phyloP scores from a whole-genome alignment of 2,113 vertebrate genomes.

The Protobothrops flavoviridis region DNA sequence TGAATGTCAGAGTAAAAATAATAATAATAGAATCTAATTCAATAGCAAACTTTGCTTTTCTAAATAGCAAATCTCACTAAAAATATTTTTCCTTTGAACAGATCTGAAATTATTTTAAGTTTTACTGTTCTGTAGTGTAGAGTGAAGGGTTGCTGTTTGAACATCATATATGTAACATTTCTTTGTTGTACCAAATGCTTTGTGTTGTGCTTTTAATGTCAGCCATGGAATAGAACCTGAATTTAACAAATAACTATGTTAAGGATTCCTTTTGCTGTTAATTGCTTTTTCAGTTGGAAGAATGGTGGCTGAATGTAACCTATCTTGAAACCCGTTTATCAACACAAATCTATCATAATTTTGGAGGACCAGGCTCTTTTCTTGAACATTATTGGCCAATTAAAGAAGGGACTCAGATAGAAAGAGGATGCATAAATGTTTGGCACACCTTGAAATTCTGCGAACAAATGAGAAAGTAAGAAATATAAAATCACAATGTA shows the following conservation, averaged over 20 bases:
- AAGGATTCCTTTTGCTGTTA: conserved; percentile 15
- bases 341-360: conserved; percentile 89
- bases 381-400: conserved; percentile 90
- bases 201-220: background rate
- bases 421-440: conserved; percentile 78
- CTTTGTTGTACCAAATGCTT: background rate
- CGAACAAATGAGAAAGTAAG: conserved; percentile 88
- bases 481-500: conserved; percentile 12
- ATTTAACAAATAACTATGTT: background rate
- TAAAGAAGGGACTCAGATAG: conserved; percentile 81
- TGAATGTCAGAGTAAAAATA: background rate
- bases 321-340: conserved; percentile 89
- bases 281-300: conserved; percentile 82
- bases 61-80: background rate
- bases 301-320: conserved; percentile 91
- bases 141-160: background rate
- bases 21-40: background rate
- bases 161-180: background rate
- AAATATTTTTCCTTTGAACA: background rate
- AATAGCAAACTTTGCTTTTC: background rate
- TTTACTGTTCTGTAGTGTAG: background rate
- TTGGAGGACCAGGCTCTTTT: conserved; percentile 80
- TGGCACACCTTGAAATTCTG: conserved; percentile 90
- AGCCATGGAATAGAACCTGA: background rate
- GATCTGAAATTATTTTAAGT: background rate